A percentile compares a stretch with the other conserved stretches of the same genome.
Conservation (phyloP, 2,113 vertebrate species). For the Anhinga anhinga region DNA sequence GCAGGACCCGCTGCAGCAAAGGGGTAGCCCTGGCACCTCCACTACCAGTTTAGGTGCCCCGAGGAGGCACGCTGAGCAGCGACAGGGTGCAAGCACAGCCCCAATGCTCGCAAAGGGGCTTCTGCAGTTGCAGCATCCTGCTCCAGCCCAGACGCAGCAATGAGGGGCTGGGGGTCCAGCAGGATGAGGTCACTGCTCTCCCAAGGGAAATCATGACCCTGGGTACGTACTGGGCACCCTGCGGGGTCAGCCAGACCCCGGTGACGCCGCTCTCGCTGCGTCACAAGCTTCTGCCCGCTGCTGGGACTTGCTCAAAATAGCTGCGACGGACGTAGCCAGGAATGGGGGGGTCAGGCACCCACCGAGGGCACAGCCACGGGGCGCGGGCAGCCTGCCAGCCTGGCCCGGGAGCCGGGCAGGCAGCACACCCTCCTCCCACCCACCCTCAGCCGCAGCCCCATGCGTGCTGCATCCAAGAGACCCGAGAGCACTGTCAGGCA, state of each 20-base stretch:
- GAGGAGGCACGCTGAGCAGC: neutral
- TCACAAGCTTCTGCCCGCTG: neutral
- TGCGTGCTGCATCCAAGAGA: accelerated
- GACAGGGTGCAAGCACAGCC: neutral
- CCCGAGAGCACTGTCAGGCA: neutral
- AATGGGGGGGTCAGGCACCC: neutral
- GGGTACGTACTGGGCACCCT: neutral
- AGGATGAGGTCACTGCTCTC: neutral
- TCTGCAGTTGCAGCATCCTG: neutral
- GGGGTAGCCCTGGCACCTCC: neutral
- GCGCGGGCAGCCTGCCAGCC: neutral
- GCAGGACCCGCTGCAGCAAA: neutral
- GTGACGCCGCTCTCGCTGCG: accelerated
- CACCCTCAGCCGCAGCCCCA: accelerated
- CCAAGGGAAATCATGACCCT: neutral
- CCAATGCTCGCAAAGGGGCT: neutral
- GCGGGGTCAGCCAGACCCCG: neutral
- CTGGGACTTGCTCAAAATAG: neutral
- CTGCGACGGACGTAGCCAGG: accelerated
- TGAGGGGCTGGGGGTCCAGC: neutral
- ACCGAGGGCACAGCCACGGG: accelerated
- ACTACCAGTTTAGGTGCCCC: neutral
- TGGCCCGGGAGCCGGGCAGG: neutral
- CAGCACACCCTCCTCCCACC: neutral
- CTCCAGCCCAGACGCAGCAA: neutral